Evolutionary conservation across 92 coral and sea anemone genomes (phyloP).

Genomic region (Desmophyllum pertusum): DNA sequence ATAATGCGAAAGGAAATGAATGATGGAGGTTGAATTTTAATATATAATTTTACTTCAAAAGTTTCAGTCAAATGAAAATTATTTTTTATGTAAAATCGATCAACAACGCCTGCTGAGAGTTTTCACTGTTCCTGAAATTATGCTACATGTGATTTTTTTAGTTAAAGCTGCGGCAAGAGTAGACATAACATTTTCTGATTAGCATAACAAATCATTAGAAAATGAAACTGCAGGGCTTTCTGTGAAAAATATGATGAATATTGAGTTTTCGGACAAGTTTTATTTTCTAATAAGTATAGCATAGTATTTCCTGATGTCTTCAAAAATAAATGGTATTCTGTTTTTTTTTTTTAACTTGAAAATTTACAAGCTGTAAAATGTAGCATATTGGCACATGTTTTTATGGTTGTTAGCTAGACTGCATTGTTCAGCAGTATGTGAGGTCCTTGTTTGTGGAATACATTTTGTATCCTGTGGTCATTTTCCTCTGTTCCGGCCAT

Average conservation of each 20-base stretch:
- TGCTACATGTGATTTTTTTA: neutral
- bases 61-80: neutral
- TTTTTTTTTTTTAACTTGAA: no score
- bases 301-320: neutral
- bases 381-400: no score
- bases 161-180: neutral
- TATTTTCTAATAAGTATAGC: neutral
- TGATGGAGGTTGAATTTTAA: no score
- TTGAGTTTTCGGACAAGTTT: neutral
- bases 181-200: neutral
- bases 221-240: neutral
- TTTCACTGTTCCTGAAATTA: neutral
- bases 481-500: no score
- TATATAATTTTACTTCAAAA: no score
- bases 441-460: no score
- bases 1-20: neutral
- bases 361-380: no score
- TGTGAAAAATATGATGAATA: neutral
- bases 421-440: no score
- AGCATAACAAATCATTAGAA: neutral
- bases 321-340: no score
- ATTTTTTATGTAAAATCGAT: neutral
- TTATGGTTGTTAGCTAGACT: no score
- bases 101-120: neutral
- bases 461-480: no score